Evolutionary conservation across 2,797 vertebrate species (phyloP).

Genomic region (Hoplostethus atlanticus): DNA sequence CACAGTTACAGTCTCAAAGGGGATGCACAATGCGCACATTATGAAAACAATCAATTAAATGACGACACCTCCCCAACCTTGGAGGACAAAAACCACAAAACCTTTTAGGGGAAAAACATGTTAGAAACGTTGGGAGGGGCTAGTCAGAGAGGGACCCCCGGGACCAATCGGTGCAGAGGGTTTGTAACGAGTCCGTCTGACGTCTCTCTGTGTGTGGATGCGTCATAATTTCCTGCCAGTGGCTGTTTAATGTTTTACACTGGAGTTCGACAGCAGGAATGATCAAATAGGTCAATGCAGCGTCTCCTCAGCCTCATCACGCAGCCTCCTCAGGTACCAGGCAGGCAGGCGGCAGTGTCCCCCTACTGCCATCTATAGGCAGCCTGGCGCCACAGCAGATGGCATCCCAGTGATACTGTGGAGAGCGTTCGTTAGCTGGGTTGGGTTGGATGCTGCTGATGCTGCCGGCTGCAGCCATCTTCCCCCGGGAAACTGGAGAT

Average conservation of each 20-base stretch:
- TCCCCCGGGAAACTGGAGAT: slow-evolving; percentile 38
- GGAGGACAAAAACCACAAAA: no score
- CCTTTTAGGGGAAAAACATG: no score
- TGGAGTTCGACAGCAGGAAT: slow-evolving; percentile 6
- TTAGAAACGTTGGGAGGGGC: no score
- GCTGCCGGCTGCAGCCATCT: slow-evolving; percentile 29
- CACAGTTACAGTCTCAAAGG: no score
- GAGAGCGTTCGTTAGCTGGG: slow-evolving; percentile 4
- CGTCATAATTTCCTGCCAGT: not conserved
- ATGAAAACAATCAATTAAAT: no score
- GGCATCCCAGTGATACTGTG: slow-evolving; percentile 20
- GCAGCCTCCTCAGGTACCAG: slow-evolving; percentile 9
- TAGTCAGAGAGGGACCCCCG: no score
- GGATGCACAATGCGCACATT: no score
- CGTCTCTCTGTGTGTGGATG: not conserved
- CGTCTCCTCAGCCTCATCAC: slow-evolving; percentile 10
- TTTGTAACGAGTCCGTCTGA: no score
- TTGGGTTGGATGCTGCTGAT: slow-evolving; percentile 11
- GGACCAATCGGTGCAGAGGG: no score
- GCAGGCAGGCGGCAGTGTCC: slow-evolving; percentile 35
- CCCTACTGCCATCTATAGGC: slow-evolving; percentile 77
- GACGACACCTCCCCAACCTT: no score
- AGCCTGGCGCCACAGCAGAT: not conserved
- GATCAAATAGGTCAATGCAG: slow-evolving; percentile 27
- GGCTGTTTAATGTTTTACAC: not conserved